phyloP scores from a whole-genome alignment of 2,113 vertebrate species.

The Chloropsis hardwickii region DNA sequence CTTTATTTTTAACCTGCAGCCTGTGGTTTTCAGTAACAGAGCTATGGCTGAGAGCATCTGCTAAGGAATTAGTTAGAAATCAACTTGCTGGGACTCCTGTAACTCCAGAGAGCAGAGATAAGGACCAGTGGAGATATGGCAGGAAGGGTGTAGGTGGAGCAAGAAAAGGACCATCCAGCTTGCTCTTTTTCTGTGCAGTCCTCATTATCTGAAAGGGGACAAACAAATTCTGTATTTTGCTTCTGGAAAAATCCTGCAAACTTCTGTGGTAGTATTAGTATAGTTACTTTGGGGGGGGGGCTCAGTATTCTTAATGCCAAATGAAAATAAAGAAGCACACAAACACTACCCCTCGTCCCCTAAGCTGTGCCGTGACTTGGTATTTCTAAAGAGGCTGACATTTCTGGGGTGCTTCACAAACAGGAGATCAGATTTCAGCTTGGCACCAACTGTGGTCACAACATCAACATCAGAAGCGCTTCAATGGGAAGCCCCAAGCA shows the following conservation, averaged over 20 bases:
- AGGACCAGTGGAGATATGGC: neutral
- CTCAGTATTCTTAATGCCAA: neutral
- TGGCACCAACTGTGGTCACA: neutral
- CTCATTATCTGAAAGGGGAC: too few species aligned
- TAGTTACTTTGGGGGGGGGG: fast-evolving
- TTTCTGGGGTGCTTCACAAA: neutral
- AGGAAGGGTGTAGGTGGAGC: neutral
- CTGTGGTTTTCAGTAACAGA: neutral
- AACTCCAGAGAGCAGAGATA: neutral
- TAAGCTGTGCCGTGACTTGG: neutral
- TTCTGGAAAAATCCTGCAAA: neutral
- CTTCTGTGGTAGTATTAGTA: neutral
- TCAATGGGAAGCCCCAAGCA: neutral
- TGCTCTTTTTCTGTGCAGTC: neutral
- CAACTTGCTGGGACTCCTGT: neutral
- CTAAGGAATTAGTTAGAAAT: neutral
- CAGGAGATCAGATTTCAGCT: neutral
- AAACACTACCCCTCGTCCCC: neutral
- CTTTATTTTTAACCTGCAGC: neutral
- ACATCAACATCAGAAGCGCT: neutral
- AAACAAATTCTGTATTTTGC: neutral
- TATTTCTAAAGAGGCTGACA: neutral
- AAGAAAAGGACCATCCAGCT: neutral
- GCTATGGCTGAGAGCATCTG: neutral
- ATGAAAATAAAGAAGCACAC: neutral